phyloP scores from a whole-genome alignment of 1,140 invertebrate genomes.

The Meteorus sp. region DNA sequence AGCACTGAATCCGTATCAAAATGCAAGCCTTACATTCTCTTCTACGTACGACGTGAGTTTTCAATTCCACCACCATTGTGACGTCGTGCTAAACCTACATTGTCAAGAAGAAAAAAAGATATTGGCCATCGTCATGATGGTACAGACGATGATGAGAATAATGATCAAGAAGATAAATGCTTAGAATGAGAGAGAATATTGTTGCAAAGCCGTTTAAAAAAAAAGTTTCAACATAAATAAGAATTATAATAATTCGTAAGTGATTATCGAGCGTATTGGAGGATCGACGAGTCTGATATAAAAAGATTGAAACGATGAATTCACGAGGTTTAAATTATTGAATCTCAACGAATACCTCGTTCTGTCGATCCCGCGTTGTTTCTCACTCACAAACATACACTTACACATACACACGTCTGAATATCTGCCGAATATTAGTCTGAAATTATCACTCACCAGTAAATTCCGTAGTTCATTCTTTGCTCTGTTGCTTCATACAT shows the following conservation, averaged over 20 bases:
- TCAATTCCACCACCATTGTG: constrained; percentile 56
- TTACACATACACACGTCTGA: no score
- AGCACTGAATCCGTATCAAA: constrained; percentile 71
- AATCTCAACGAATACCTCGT: constrained; percentile 18
- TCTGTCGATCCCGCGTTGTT: constrained; percentile 29
- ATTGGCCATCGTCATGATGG: constrained; percentile 26
- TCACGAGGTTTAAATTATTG: background rate
- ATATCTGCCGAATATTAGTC: no score
- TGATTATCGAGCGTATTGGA: background rate
- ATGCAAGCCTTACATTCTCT: constrained; percentile 85
- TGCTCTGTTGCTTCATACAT: no score
- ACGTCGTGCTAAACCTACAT: constrained; percentile 41
- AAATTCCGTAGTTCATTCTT: no score
- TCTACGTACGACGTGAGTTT: constrained; percentile 77
- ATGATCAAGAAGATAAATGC: no score
- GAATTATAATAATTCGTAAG: no score
- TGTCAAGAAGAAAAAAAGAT: constrained; percentile 34
- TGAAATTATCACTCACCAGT: no score
- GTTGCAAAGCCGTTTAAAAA: background rate
- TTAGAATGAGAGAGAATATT: background rate
- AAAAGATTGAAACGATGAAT: constrained; percentile 1
- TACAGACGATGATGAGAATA: constrained; percentile 23
- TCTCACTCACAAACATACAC: background rate
- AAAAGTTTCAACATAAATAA: no score
- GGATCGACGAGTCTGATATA: constrained; percentile 12